phyloP scores from a whole-genome alignment of 2,797 vertebrate genomes.

The Bovichtus diacanthus region DNA sequence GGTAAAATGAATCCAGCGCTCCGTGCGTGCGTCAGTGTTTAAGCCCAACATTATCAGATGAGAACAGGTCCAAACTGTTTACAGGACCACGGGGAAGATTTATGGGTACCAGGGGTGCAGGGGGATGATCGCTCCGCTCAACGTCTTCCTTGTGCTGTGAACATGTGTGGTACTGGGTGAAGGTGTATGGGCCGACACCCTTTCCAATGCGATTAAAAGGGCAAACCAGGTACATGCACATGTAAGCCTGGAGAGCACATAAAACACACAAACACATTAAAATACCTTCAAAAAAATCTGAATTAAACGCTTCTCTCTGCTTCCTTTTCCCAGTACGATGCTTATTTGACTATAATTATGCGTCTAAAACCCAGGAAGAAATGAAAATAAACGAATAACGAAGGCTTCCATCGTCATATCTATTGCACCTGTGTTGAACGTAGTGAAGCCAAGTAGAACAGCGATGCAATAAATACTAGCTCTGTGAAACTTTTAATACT shows the following conservation, averaged over 20 bases:
- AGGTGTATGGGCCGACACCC: constrained; percentile 15
- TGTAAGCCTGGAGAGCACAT: not conserved
- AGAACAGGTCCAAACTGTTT: constrained; percentile 24
- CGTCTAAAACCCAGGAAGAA: not conserved
- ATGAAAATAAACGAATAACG: no score
- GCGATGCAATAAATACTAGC: not conserved
- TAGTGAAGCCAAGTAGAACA: not conserved
- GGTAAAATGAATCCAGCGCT: no score
- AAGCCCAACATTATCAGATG: constrained; percentile 26
- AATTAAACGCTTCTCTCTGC: not conserved
- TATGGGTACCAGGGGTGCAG: constrained; percentile 31
- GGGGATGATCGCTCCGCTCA: constrained; percentile 39
- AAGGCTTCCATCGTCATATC: not conserved
- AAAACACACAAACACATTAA: constrained; percentile 3
- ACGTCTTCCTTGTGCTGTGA: constrained; percentile 72
- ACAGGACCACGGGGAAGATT: constrained; percentile 45
- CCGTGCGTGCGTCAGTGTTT: not conserved
- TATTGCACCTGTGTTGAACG: not conserved
- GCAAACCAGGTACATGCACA: constrained; percentile 24
- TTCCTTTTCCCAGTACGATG: not conserved
- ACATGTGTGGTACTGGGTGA: constrained; percentile 47
- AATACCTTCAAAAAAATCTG: constrained; percentile 2
- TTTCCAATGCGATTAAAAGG: constrained; percentile 50
- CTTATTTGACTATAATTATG: not conserved
- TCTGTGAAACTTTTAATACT: not conserved